Conservation (phyloP, 2,888 invertebrate genomes). For the Cantharis lateralis region DNA sequence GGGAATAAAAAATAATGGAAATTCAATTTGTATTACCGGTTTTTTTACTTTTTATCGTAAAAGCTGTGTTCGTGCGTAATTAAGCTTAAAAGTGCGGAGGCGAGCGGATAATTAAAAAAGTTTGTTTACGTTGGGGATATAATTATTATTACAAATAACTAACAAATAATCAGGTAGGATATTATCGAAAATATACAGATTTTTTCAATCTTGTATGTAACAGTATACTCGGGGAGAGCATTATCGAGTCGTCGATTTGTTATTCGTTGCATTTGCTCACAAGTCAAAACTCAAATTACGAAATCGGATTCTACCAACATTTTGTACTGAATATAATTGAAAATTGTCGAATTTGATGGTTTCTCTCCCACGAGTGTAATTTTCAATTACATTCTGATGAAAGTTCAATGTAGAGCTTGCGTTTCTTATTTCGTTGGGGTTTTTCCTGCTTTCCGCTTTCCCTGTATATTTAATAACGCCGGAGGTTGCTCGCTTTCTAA, state of each 20-base stretch:
- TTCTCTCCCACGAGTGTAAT: not conserved
- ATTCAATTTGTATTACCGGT: too few species aligned
- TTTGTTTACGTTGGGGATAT: too few species aligned
- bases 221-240: too few species aligned
- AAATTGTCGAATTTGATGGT: not conserved
- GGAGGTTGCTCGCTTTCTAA: not conserved
- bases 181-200: too few species aligned
- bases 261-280: not conserved
- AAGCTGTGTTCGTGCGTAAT: too few species aligned
- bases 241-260: not conserved
- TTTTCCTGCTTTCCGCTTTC: not conserved
- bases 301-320: not conserved
- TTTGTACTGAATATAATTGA: not conserved
- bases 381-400: not conserved
- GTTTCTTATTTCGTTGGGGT: not conserved
- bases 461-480: not conserved
- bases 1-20: too few species aligned
- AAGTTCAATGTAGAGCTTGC: not conserved
- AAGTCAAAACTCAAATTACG: not conserved
- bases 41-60: too few species aligned
- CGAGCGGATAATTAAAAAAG: too few species aligned
- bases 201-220: too few species aligned
- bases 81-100: too few species aligned
- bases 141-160: too few species aligned
- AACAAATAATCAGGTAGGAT: too few species aligned